Evolutionary conservation across 2,888 invertebrate species (phyloP).

Genomic region (Drosophila conformis): DNA sequence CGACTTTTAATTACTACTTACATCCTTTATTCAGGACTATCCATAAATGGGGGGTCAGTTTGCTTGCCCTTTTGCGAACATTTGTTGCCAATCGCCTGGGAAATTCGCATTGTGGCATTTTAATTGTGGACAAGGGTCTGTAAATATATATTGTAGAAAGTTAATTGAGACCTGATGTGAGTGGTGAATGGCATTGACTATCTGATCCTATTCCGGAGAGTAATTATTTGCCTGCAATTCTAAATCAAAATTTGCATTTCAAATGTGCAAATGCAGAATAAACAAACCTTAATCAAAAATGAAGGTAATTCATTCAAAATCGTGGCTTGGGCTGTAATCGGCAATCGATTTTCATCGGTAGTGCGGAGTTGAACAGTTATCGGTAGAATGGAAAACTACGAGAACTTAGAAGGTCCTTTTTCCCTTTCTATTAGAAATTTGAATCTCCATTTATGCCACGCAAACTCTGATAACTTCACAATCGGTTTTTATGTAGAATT

Average conservation of each 20-base stretch:
- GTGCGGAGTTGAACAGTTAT: not conserved
- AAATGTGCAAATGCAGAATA: not conserved
- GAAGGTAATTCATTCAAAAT: not conserved
- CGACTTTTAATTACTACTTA: slow-evolving; percentile 49
- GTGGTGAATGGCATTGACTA: not conserved
- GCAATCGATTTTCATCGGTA: not conserved
- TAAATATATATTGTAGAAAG: not conserved
- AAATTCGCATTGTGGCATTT: slow-evolving; percentile 41
- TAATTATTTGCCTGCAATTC: not conserved
- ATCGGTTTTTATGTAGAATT: not conserved
- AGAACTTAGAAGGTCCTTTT: fast-evolving
- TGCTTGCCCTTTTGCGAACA: slow-evolving; percentile 22
- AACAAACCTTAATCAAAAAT: fast-evolving
- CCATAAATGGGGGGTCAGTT: slow-evolving; percentile 11
- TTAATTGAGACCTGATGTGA: not conserved
- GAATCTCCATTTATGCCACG: not conserved
- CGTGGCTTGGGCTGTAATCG: not conserved
- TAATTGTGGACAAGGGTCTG: slow-evolving; percentile 25
- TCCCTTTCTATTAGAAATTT: not conserved
- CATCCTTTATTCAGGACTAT: not conserved
- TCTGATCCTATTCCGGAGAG: not conserved
- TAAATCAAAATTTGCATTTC: not conserved
- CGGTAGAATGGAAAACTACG: not conserved
- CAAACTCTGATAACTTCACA: not conserved
- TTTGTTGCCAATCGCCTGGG: slow-evolving; percentile 38